A percentile compares a stretch with the other conserved stretches of the same genome.
These are phyloP conservation scores for Narcine bancroftii DNA, from an alignment of 2,113 vertebrate genomes.

Conservation along the genomic window DNA sequence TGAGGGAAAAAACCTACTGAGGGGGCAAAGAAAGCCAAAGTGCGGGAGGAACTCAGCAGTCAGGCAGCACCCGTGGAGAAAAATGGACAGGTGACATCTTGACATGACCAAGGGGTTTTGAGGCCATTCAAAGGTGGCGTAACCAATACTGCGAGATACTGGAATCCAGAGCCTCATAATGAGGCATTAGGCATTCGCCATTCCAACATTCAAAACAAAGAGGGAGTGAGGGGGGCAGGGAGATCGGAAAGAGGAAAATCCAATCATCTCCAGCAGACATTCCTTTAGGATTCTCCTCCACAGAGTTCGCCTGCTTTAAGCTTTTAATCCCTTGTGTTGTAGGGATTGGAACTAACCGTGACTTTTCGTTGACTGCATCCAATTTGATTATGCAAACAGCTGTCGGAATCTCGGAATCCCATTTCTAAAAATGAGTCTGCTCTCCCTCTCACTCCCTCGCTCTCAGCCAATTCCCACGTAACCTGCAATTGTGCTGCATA, in stretches of 20 bases:
- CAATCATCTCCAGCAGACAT: background rate
- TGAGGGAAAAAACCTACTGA: background rate
- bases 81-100: no score
- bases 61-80: no score
- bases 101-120: no score
- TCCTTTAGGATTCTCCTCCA: background rate
- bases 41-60: no score
- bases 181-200: background rate
- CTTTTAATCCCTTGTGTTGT: slow-evolving; percentile 22
- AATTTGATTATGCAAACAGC: slow-evolving; percentile 34
- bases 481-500: background rate
- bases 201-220: background rate
- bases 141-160: background rate
- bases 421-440: slow-evolving; percentile 6
- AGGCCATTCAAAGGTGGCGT: no score
- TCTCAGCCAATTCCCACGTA: slow-evolving; percentile 16
- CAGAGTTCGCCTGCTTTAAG: background rate
- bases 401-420: slow-evolving; percentile 28
- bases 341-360: slow-evolving; percentile 5
- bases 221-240: background rate
- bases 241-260: background rate
- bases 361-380: slow-evolving; percentile 18
- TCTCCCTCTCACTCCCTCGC: background rate
- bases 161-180: background rate
- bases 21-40: no score